Conservation (phyloP, 2,888 invertebrate genomes). For the Clusia tigrina region DNA sequence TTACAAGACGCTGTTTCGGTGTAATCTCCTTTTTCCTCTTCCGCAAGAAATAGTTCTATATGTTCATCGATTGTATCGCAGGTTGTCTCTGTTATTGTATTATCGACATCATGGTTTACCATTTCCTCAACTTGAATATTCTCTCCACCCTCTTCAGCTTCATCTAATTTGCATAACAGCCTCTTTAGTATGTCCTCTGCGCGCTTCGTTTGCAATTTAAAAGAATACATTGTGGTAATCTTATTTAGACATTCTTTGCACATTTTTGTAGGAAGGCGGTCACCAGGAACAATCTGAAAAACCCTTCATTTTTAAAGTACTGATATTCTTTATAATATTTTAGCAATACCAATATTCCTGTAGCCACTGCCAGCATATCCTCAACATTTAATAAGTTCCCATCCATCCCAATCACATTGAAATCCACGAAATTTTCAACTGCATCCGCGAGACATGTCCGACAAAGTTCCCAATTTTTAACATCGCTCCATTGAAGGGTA, state of each 20-base stretch:
- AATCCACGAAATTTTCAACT: constrained; percentile 8
- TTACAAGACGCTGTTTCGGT: too few relatives aligned
- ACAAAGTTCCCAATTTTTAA: constrained; percentile 36
- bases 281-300: constrained; percentile 23
- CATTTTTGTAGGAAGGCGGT: constrained; percentile 28
- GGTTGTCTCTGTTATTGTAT: too few relatives aligned
- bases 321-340: neutral
- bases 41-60: too few relatives aligned
- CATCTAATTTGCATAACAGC: constrained; percentile 18
- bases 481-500: constrained; percentile 25
- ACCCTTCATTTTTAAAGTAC: neutral
- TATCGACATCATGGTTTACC: too few relatives aligned
- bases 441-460: constrained; percentile 31
- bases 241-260: constrained; percentile 36
- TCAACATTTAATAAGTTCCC: constrained; percentile 26
- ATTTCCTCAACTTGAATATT: too few relatives aligned
- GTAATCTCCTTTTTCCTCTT: too few relatives aligned
- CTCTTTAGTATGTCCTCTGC: constrained; percentile 30
- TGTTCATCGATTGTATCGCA: too few relatives aligned
- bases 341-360: constrained; percentile 25
- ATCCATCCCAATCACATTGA: constrained; percentile 31
- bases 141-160: constrained; percentile 3
- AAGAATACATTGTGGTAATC: constrained; percentile 30
- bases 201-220: constrained; percentile 34
- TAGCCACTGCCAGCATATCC: constrained; percentile 30